Evolutionary conservation across 1,140 invertebrate species (phyloP), one percentile per base, ranked within the genome.

Genomic region (Phymorhynchus buccinoides): DNA sequence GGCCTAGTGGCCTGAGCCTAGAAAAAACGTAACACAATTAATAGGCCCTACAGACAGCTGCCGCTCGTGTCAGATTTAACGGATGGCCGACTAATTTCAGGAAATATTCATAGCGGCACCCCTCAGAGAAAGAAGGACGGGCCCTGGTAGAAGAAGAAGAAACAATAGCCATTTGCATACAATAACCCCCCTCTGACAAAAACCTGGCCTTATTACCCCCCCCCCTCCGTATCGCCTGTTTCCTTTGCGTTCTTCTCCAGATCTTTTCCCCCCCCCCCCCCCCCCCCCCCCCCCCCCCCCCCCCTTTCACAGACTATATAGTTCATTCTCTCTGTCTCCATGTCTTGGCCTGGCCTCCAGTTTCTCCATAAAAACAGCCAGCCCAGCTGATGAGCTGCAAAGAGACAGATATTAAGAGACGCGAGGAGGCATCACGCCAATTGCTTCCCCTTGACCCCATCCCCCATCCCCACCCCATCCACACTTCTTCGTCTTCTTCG

Each of bases 151-250:
- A n/a, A n/a, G n/a, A n/a, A n/a, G 39, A 41, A 39, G 77, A 44
- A 83, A 83, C 81, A 83, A 83, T 83, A 44, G 81, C 37, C 37
- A 83, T 83, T 83, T 83, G 81, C 81, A 83, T 83, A 83, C 81
- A 83, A 83, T 83, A 83, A 83, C 81, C 32, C 66, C 27, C 32
- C 37, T 0, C 0, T 1, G 81, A 83, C 66, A 71, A 83, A 73
- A 73, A 41, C 80, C 35, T 56, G 48, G 80, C 35, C 39, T 44
- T 66, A 66, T 81, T 66, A 75, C 18, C 35, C 37, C 73, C 37
- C 32, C 3, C 37, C 35, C n/a, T n/a, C n/a, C n/a, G n/a, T n/a
- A n/a, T n/a, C n/a, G n/a, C n/a, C n/a, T n/a, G n/a, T n/a, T n/a
- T n/a, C n/a, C n/a, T n/a, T n/a, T n/a, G n/a, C n/a, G n/a, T n/a